phyloP scores from a whole-genome alignment of 1,140 invertebrate genomes.

The Drosophila asahinai region DNA sequence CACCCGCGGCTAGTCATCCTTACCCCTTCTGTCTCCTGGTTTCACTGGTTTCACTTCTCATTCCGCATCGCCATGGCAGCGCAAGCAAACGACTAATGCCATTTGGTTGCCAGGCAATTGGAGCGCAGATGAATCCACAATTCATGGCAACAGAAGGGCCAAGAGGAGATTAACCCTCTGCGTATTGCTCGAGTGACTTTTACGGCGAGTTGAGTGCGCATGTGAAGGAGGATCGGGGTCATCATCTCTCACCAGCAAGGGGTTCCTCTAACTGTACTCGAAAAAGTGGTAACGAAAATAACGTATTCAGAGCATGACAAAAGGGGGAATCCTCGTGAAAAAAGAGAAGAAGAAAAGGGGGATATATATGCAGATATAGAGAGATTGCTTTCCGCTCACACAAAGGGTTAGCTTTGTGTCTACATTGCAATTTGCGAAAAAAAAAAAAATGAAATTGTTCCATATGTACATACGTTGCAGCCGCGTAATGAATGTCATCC shows the following conservation, averaged over 20 bases:
- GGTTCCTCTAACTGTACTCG: slow-evolving; percentile 51
- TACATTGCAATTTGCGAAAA: slow-evolving; percentile 54
- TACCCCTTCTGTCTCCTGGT: not conserved
- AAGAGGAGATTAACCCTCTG: slow-evolving; percentile 25
- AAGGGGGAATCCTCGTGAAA: slow-evolving; percentile 16
- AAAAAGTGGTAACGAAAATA: slow-evolving; percentile 1
- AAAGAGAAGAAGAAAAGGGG: not conserved
- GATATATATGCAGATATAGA: not conserved
- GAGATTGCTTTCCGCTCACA: slow-evolving; percentile 21
- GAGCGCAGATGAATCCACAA: slow-evolving; percentile 39
- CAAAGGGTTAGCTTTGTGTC: slow-evolving; percentile 54
- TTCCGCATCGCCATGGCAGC: slow-evolving; percentile 5
- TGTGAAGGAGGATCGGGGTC: slow-evolving; percentile 52
- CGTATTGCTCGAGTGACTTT: slow-evolving; percentile 36
- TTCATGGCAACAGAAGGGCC: slow-evolving; percentile 11
- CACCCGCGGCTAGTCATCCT: slow-evolving; percentile 10
- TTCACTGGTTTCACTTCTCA: not conserved
- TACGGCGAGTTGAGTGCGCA: slow-evolving; percentile 29
- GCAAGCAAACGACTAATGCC: slow-evolving; percentile 15
- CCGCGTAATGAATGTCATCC: slow-evolving; percentile 79
- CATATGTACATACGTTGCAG: slow-evolving; percentile 17
- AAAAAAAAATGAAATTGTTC: slow-evolving; percentile 9
- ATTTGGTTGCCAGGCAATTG: slow-evolving; percentile 24
- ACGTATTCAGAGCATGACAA: slow-evolving; percentile 64
- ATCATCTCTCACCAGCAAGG: slow-evolving; percentile 14